Conservation (phyloP, 1,140 invertebrate species). For the Tenebrio molitor region DNA sequence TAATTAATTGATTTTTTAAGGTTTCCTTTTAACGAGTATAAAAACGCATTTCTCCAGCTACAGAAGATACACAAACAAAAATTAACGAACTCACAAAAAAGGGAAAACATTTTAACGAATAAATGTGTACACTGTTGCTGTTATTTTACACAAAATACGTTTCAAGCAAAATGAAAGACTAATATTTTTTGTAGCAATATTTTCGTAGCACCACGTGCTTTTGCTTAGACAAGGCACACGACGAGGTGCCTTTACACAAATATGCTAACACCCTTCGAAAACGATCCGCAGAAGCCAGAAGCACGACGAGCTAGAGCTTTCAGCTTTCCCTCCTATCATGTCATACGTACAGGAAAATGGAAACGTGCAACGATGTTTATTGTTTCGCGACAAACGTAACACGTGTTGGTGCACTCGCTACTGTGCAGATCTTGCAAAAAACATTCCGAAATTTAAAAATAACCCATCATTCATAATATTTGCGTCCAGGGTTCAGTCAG, state of each 20-base stretch:
- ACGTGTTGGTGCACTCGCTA: neutral
- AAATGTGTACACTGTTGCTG: constrained; percentile 51
- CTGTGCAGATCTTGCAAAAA: neutral
- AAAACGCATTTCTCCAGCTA: constrained; percentile 35
- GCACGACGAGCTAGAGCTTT: neutral
- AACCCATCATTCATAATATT: no score
- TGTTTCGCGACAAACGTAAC: neutral
- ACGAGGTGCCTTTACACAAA: constrained; percentile 26
- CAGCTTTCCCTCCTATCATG: neutral
- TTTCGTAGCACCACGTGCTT: constrained; percentile 57
- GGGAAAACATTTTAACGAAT: constrained; percentile 48
- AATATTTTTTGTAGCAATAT: constrained; percentile 63
- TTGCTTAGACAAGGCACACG: constrained; percentile 52
- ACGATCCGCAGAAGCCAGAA: neutral
- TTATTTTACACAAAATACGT: constrained; percentile 62
- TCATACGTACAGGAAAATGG: constrained; percentile 1
- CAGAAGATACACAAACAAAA: constrained; percentile 38
- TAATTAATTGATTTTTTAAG: constrained; percentile 41
- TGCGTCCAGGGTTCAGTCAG: no score
- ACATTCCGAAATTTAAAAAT: neutral
- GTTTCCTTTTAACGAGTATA: constrained; percentile 35
- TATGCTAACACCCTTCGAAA: constrained; percentile 18
- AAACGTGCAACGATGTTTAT: neutral
- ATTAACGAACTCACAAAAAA: constrained; percentile 41
- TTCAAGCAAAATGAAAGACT: constrained; percentile 62